Conservation (phyloP, 2,113 vertebrate genomes). For the Anser cygnoides region DNA sequence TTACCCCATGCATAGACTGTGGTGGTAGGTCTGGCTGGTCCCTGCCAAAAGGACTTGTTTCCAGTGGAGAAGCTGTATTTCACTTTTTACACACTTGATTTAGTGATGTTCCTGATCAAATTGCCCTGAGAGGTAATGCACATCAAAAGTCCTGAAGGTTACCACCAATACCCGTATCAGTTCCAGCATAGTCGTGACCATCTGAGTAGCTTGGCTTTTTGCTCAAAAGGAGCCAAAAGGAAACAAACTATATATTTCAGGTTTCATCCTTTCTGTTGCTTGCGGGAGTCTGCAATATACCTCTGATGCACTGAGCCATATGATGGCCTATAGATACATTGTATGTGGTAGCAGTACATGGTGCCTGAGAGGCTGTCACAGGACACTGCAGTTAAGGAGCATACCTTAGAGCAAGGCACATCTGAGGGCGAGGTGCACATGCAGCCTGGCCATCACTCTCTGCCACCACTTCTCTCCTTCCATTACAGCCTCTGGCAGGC, state of each 20-base stretch:
- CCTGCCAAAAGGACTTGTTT: not conserved
- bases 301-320: not conserved
- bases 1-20: not conserved
- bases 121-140: not conserved
- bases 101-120: not conserved
- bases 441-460: rapidly evolving
- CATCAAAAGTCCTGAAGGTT: not conserved
- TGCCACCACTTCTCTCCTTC: not conserved
- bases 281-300: not conserved
- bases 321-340: not conserved
- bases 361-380: not conserved
- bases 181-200: not conserved
- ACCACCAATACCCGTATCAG: not conserved
- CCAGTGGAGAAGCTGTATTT: not conserved
- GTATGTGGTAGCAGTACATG: rapidly evolving
- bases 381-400: not conserved
- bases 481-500: not conserved
- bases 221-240: not conserved
- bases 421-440: not conserved
- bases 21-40: not conserved
- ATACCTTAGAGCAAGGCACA: not conserved
- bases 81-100: not conserved
- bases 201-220: not conserved
- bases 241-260: not conserved
- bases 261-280: not conserved